Base-by-base conservation (phyloP, 1,140 invertebrate genomes). In the Drosophila sturtevanti region DNA sequence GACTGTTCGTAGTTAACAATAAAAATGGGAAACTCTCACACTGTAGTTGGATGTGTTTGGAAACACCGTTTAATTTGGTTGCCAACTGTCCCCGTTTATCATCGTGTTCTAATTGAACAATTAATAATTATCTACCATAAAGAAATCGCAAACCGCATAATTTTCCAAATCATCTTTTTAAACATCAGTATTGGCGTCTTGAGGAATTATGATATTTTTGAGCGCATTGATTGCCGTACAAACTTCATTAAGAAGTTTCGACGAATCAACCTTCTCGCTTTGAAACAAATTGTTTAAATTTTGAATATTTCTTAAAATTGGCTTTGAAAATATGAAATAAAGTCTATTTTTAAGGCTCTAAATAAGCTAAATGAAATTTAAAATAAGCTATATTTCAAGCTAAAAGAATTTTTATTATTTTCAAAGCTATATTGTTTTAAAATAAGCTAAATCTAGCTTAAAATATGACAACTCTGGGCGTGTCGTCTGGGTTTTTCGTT, bases 241-340 rank as follows among this genome's bases (percentile, higher is more conserved):
- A 21, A 24, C 21, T 22, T 54, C 51, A 54, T 1, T 2, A 12
- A 16, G 51, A 22, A 24, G n/a, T n/a, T n/a, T n/a, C n/a, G n/a
- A n/a, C n/a, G n/a, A n/a, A n/a, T n/a, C n/a, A n/a, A n/a, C n/a
- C n/a, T n/a, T n/a, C n/a, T n/a, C n/a, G n/a, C n/a, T n/a, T n/a
- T 54, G 18, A 12, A 54, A 54, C 7, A 54, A 10, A 11, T 54
- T 54, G 18, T 21, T 54, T 21, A 54, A 7, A 10, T 54, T 9
- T 27, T 54, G 51, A 7, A 54, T 54, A 7, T 22, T 27, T 1
- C 24, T 54, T 11, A 54, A n/a, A 7, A 54, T 21, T 12, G 51
- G 51, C 12, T 54, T 54, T 12, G 24, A 54, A 54, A 24, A 54
- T 54, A 54, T 11, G 10, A 54, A 22, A 22, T 54, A 54, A 24